Base-by-base conservation (phyloP, 2,797 vertebrate genomes). In the Eidolon dupreanum region DNA sequence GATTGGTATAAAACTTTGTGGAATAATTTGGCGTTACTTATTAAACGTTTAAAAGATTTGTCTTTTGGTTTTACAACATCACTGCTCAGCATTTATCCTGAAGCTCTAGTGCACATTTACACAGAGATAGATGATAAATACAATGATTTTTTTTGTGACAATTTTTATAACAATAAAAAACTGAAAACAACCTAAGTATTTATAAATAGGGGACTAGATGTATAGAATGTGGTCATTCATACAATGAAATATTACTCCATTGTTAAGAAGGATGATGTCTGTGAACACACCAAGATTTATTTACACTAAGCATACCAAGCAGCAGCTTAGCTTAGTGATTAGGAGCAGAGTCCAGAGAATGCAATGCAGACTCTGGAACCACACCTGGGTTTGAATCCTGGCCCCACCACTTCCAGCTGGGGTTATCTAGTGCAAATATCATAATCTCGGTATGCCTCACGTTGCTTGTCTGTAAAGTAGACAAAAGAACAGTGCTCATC, bases 1-100 rank as follows among this genome's bases (percentile, higher is more conserved):
- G 41, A 66, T 53, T 55, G 16, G 10, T 53, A n/a, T 33, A 79
- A 61, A 53, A 26, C 61, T 88, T 75, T 55, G 26, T 85, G 57
- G 93, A 77, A 88, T 90, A 91, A 55, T 78, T 85, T 88, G 59
- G 24, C 16, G 63, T 82, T 82, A 88, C 68, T 84, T 83, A 92
- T 33, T 33, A 96, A 85, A 57, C 55, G 26, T 81, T 83, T 81
- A 88, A 90, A 83, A 19, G n/a, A 79, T 46, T 61, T 90, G 41
- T 49, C 38, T 85, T 95, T 83, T 93, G 57, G 82, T 91, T 84
- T 81, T 77, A 41, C 55, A 88, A n/a, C 2, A 10, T 82, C n/a
- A 55, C 11, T 55, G n/a, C 65, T 51, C 66, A 92, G 20, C 43
- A 65, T 84, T 88, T 81, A 75, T 46, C 65, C 36, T 61, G 70